Base-by-base conservation (phyloP, 2,113 vertebrate species). In the Climacteris rufus region DNA sequence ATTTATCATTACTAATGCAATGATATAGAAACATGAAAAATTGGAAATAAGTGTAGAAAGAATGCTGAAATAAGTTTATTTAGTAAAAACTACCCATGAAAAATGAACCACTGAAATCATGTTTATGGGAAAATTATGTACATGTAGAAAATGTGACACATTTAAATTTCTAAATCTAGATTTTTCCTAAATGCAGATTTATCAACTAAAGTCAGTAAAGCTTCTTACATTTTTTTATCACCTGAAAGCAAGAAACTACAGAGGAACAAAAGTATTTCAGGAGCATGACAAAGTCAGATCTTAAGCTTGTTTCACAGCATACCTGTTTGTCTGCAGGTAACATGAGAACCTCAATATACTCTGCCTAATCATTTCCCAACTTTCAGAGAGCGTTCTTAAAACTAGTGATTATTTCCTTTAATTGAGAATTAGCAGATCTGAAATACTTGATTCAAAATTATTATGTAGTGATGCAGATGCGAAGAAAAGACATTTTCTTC, bases 121-220 rank as follows among this genome's bases (percentile, higher is more conserved):
- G 10, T 47, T 37, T 54, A 30, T 40, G 18, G 59, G 40, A 71
- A 89, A 90, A 72, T 83, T 66, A 74, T 54, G 54, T 90, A 47
- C 35, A 40, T 49, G 15, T 60, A 37, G 49, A 86, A 94, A 88
- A 88, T 75, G 13, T 86, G 63, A 85, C 66, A 78, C 50, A 57
- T 86, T 90, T 35, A 83, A 7, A 91, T 95, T 88, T 89, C 60
- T 71, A 70, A 90, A 90, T 87, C 81, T 87, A 20, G 39, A 15
- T 92, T 92, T 90, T 93, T 90, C 52, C 56, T 86, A 90, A 69
- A 78, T 66, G 61, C 33, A 86, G 47, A 68, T 93, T 74, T 92
- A 75, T 70, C 54, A 86, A 7, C 71, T 64, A 25, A 83, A 92
- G n/a, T 83, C 59, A 72, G 47, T 54, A 90, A 90, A 86, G 54